Base-by-base conservation (phyloP, 2,797 vertebrate species). In the Petrocephalus schoutedeni region DNA sequence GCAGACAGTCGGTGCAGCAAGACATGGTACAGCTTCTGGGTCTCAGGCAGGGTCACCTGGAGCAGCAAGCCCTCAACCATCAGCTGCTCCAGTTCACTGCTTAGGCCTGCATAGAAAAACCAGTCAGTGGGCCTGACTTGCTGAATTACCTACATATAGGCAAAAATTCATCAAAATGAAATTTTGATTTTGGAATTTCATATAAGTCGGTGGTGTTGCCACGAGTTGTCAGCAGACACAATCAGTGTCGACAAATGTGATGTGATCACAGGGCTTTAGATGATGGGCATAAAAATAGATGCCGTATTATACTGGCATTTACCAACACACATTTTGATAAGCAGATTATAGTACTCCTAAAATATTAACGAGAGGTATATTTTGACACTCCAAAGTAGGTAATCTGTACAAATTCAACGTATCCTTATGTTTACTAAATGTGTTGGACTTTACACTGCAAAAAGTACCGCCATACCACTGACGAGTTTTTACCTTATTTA, bases 31-130 rank as follows among this genome's bases (percentile, higher is more conserved):
- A 99, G 95, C 92, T 98, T 96, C 94, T 99, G 97, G 0, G 97
- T 97, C 94, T 99, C 98, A 0, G 98, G 98, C 90, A 99, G 94
- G 21, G 98, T 97, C 83, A 99, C 98, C 94, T 99, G 98, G 54
- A 99, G 96, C 91, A 99, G 95, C 91, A 99, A 97, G 36, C 98
- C 98, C 93, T 99, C 98, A 94, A 99, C 97, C 96, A 99, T 95
- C 92, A 99, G 91, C 92, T 99, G 97, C 56, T 98, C 97, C 94
- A 99, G 94, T 89, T 98, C 97, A 0, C 95, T 89, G 89, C 94
- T 94, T 8, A 99, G 90, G 87, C 94, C 98, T 99, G 87, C 41
- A 28, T 57, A 77, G 57, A 93, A 14, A 23, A 49, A n/a, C 80
- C 2, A 74, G 1, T 77, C 36, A 77, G 71, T 77, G 71, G 14